These are phyloP conservation scores for Salvelinus alpinus DNA, from an alignment of 2,113 vertebrate species.

Conservation along the genomic window DNA sequence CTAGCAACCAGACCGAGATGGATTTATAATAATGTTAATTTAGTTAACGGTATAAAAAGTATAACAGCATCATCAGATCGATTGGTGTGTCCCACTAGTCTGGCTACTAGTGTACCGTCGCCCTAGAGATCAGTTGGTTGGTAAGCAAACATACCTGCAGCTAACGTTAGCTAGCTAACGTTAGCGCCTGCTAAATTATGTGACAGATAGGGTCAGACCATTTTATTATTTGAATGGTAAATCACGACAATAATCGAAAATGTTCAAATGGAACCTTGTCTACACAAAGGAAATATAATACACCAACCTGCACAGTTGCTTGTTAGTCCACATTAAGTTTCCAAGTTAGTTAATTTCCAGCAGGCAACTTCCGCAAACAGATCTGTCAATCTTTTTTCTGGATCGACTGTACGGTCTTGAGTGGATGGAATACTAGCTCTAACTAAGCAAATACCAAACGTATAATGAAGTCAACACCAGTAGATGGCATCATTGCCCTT, in stretches of 20 bases:
- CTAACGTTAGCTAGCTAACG: too few relatives aligned
- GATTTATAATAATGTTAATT: too few relatives aligned
- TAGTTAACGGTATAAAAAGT: too few relatives aligned
- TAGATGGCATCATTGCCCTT: conserved; percentile 55
- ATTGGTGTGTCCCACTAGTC: too few relatives aligned
- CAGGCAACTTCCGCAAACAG: conserved; percentile 47
- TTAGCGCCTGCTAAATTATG: neutral
- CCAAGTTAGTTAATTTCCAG: conserved; percentile 8
- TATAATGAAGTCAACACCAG: neutral
- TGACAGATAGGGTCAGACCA: neutral
- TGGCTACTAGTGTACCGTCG: too few relatives aligned
- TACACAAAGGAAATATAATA: too few relatives aligned
- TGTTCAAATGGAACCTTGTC: too few relatives aligned
- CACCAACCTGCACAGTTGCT: neutral
- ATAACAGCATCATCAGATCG: too few relatives aligned
- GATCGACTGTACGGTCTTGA: conserved; percentile 23
- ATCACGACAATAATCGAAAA: neutral
- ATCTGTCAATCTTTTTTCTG: conserved; percentile 31
- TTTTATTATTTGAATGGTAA: neutral
- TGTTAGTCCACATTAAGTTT: conserved; percentile 1
- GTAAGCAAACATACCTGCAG: too few relatives aligned
- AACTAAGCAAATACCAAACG: conserved; percentile 30
- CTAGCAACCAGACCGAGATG: too few relatives aligned
- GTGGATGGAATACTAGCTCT: conserved; percentile 1
- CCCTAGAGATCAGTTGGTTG: too few relatives aligned